A percentile compares a stretch with the other conserved stretches of the same genome.
Conservation (phyloP, 2,888 invertebrate species). For the Portevinia maculata region DNA sequence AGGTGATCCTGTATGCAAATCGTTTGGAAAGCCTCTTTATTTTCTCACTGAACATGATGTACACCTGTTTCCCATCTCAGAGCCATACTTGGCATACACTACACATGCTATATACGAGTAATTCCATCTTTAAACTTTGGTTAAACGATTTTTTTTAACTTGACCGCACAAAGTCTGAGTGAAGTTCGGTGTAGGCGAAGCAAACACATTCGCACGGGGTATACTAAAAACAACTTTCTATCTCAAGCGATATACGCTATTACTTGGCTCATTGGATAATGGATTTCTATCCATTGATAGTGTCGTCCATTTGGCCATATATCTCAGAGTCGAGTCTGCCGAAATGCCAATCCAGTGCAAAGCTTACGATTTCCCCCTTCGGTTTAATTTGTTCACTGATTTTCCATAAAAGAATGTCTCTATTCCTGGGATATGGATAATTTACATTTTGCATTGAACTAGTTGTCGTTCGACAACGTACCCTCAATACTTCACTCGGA, state of each 20-base stretch:
- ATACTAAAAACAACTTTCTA: conserved; percentile 60
- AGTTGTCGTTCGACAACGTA: conserved; percentile 40
- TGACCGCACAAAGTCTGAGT: conserved; percentile 29
- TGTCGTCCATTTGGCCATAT: conserved; percentile 65
- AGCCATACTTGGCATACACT: conserved; percentile 32
- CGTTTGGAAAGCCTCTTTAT: conserved; percentile 44
- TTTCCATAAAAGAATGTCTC: conserved; percentile 7
- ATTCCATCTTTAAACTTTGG: conserved; percentile 29
- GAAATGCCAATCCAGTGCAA: conserved; percentile 51
- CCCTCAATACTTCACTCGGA: conserved; percentile 27
- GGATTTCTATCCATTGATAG: conserved; percentile 63
- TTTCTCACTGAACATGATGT: conserved; percentile 23
- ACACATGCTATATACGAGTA: conserved; percentile 16
- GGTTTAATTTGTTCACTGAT: conserved; percentile 65
- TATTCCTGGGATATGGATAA: conserved; percentile 20
- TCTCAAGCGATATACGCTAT: conserved; percentile 20
- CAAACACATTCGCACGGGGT: conserved; percentile 1
- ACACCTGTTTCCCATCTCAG: conserved; percentile 51
- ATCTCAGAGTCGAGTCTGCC: conserved; percentile 52
- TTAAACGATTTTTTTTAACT: conserved; percentile 47
- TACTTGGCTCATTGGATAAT: conserved; percentile 22
- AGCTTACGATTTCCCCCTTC: conserved; percentile 33
- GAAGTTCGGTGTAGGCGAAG: conserved; percentile 52
- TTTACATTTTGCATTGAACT: conserved; percentile 52
- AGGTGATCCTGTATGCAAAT: conserved; percentile 39